Conservation (phyloP, 2,113 vertebrate genomes). For the Pseudopipra pipra region DNA sequence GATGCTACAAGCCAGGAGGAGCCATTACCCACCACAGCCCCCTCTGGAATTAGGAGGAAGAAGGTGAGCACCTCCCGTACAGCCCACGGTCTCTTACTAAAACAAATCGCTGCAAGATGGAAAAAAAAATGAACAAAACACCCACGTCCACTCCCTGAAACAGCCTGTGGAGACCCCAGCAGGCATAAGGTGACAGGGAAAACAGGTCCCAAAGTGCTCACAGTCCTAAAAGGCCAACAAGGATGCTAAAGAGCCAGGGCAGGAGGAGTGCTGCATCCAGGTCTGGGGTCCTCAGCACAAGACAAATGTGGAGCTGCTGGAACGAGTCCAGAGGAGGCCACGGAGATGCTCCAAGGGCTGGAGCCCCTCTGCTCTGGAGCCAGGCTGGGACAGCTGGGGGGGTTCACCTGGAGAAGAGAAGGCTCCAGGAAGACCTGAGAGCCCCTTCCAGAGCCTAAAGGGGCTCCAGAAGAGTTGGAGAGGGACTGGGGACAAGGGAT, state of each 20-base stretch:
- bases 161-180: background rate
- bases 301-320: background rate
- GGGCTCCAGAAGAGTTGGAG: background rate
- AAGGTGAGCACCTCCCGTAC: fast-evolving
- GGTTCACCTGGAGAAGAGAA: background rate
- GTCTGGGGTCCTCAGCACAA: background rate
- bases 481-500: background rate
- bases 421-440: background rate
- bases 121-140: background rate
- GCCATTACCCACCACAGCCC: background rate
- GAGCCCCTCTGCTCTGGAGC: background rate
- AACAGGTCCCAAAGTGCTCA: background rate
- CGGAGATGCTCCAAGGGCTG: background rate
- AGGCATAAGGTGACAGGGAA: background rate
- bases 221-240: background rate
- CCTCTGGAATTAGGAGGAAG: background rate
- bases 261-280: background rate
- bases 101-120: background rate
- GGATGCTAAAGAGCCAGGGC: background rate
- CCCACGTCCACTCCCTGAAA: background rate
- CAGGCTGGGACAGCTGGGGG: background rate
- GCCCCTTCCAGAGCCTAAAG: background rate
- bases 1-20: background rate
- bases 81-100: background rate
- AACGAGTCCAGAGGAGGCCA: background rate